These are phyloP conservation scores for Oscarella lobularis DNA, from an alignment of 37 sponge, comb jelly and placozoan species.

Conservation along the genomic window DNA sequence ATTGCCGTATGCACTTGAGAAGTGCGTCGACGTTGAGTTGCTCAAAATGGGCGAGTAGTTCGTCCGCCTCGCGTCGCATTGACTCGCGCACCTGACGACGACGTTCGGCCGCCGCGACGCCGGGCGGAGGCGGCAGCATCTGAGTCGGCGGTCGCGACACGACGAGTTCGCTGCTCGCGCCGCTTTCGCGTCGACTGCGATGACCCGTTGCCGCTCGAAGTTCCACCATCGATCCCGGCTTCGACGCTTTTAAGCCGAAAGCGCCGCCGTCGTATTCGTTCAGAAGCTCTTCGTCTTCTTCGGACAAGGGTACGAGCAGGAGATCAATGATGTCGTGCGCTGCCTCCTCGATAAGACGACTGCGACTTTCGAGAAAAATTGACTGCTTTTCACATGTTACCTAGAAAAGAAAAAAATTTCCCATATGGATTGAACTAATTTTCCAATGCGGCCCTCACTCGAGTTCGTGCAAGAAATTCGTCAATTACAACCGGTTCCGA, in stretches of 20 bases:
- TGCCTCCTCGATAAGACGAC: conserved; percentile 71
- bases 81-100: background rate
- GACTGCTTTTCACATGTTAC: too few relatives aligned
- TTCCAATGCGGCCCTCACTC: conserved; percentile 14
- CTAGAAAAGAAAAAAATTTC: too few relatives aligned
- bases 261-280: background rate
- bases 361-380: conserved; percentile 21
- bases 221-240: background rate
- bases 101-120: background rate
- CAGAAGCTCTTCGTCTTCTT: conserved; percentile 14
- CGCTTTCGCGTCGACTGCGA: background rate
- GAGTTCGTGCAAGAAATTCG: conserved; percentile 47
- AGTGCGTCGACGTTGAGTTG: background rate
- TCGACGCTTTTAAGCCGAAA: background rate
- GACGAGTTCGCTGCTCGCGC: background rate
- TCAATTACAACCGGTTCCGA: conserved; percentile 38
- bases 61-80: background rate
- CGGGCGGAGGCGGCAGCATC: background rate
- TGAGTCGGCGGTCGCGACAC: background rate
- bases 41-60: background rate
- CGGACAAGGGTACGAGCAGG: conserved; percentile 19
- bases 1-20: background rate
- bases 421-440: too few relatives aligned
- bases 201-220: background rate
- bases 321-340: conserved; percentile 48